A percentile compares a stretch with the other conserved stretches of the same genome.
Conservation (phyloP, 2,888 invertebrate genomes). For the Drosophila quinaria region DNA sequence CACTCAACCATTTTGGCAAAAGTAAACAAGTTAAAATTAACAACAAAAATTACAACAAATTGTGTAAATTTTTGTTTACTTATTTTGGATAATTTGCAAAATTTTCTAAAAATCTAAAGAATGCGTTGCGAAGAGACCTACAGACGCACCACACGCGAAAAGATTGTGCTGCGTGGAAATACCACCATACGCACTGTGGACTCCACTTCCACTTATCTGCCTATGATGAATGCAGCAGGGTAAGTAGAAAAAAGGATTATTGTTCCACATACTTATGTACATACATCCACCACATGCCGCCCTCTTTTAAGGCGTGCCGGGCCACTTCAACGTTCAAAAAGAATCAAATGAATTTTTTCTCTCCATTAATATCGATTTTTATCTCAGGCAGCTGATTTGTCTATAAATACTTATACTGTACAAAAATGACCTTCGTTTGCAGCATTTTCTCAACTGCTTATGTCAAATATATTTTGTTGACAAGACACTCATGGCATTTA, state of each 20-base stretch:
- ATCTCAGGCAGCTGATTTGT: slow-evolving; percentile 75
- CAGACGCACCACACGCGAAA: slow-evolving; percentile 85
- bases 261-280: not conserved
- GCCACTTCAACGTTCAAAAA: slow-evolving; percentile 51
- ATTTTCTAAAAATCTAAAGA: slow-evolving; percentile 38
- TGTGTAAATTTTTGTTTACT: slow-evolving; percentile 15
- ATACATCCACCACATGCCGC: not conserved
- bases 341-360: slow-evolving; percentile 39
- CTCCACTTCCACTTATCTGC: slow-evolving; percentile 85
- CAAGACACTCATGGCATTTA: slow-evolving; percentile 37
- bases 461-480: slow-evolving; percentile 42
- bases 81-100: slow-evolving; percentile 27
- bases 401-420: slow-evolving; percentile 42
- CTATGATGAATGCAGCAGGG: slow-evolving; percentile 80
- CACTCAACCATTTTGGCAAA: slow-evolving; percentile 47
- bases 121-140: slow-evolving; percentile 85
- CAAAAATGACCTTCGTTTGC: slow-evolving; percentile 58
- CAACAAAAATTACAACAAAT: slow-evolving; percentile 29
- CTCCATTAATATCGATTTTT: slow-evolving; percentile 67
- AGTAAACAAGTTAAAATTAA: slow-evolving; percentile 55
- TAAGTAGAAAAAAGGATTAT: slow-evolving; percentile 58
- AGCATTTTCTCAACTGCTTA: slow-evolving; percentile 29
- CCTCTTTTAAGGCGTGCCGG: slow-evolving; percentile 49
- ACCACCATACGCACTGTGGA: slow-evolving; percentile 85
- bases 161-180: slow-evolving; percentile 85